Conservation (phyloP, 2,113 vertebrate species). For the Nerophis ophidion region DNA sequence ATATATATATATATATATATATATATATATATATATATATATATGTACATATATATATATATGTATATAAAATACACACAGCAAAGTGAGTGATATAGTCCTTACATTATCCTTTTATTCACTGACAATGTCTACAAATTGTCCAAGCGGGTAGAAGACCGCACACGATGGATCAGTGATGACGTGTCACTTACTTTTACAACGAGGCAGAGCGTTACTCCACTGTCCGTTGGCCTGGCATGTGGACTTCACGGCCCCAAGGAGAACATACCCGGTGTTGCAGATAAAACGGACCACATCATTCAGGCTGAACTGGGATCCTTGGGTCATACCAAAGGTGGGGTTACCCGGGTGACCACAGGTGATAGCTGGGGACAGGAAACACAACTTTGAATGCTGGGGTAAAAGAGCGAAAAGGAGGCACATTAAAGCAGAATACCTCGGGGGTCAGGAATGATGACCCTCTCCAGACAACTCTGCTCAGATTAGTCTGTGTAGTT, state of each 20-base stretch:
- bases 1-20: no score
- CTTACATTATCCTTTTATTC: no score
- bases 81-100: no score
- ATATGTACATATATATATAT: no score
- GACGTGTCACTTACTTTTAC: conserved; percentile 79
- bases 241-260: conserved; percentile 78
- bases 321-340: conserved; percentile 85
- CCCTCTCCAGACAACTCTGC: no score
- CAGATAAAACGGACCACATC: conserved; percentile 87
- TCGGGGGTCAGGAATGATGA: not conserved
- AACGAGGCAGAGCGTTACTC: conserved; percentile 85
- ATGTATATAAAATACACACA: no score
- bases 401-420: not conserved
- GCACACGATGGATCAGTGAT: not conserved
- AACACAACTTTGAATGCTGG: not conserved
- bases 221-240: conserved; percentile 93
- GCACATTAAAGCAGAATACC: not conserved
- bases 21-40: no score
- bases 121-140: no score
- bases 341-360: conserved; percentile 96
- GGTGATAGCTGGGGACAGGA: conserved; percentile 80
- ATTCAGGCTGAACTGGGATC: conserved; percentile 91
- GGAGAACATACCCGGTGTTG: conserved; percentile 83
- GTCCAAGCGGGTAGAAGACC: no score
- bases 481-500: not conserved